A percentile compares a stretch with the other conserved stretches of the same genome.
Conservation (phyloP, 2,888 invertebrate species). For the Trichopoda pennipes region DNA sequence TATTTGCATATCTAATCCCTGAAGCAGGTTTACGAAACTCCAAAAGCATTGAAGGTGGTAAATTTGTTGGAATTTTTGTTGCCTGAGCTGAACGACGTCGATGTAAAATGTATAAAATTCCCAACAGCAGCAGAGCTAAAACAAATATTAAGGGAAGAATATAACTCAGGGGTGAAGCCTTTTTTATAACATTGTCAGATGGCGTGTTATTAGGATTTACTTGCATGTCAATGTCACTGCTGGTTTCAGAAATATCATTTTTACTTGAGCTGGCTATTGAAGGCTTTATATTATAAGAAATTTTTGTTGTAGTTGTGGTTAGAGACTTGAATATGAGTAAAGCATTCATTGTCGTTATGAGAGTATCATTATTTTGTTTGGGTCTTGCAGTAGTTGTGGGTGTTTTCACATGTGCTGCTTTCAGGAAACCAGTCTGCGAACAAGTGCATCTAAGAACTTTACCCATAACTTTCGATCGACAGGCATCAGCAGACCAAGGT, state of each 20-base stretch:
- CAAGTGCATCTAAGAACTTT: slow-evolving; percentile 61
- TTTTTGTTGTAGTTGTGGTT: slow-evolving; percentile 6
- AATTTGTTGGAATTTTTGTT: slow-evolving; percentile 7
- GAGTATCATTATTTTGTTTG: slow-evolving; percentile 11
- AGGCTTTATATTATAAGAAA: not conserved
- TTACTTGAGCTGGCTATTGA: not conserved
- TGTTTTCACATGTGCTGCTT: slow-evolving; percentile 35
- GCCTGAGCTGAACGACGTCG: slow-evolving; percentile 48
- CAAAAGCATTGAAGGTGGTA: slow-evolving; percentile 40
- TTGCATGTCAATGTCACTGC: slow-evolving; percentile 46
- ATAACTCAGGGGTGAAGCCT: slow-evolving; percentile 55
- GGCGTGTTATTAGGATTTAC: slow-evolving; percentile 16
- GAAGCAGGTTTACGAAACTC: slow-evolving; percentile 59
- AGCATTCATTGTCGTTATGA: not conserved
- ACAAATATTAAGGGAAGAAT: slow-evolving; percentile 55
- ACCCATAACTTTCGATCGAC: slow-evolving; percentile 49
- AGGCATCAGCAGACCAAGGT: slow-evolving; percentile 54
- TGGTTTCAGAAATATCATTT: not conserved
- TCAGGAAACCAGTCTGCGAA: slow-evolving; percentile 57
- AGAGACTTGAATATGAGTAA: slow-evolving; percentile 48
- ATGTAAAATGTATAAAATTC: slow-evolving; percentile 41
- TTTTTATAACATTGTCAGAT: slow-evolving; percentile 9
- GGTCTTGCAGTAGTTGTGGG: slow-evolving; percentile 24
- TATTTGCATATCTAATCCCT: slow-evolving; percentile 65
- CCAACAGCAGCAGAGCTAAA: slow-evolving; percentile 43